phyloP scores from a whole-genome alignment of 2,797 vertebrate species.

The Epinephelus awoara region DNA sequence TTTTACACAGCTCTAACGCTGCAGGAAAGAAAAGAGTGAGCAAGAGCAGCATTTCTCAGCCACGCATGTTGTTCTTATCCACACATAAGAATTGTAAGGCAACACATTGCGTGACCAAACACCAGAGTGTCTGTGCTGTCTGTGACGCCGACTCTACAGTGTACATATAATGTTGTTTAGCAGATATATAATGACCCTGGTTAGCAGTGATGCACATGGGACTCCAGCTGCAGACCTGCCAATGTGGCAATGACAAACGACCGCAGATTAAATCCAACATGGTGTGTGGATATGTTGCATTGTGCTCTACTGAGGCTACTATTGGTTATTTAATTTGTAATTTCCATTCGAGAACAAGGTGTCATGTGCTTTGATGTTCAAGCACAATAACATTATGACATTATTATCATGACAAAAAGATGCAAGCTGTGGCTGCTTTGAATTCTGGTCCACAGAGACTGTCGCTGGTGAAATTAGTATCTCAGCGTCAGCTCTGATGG shows the following conservation, averaged over 20 bases:
- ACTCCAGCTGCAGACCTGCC: neutral
- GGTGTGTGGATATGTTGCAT: neutral
- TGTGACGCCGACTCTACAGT: neutral
- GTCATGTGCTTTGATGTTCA: slow-evolving; percentile 27
- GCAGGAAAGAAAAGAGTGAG: neutral
- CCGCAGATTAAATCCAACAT: slow-evolving; percentile 28
- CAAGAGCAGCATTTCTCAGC: neutral
- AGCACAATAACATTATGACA: slow-evolving; percentile 25
- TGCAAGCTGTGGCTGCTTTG: slow-evolving; percentile 26
- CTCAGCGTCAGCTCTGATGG: slow-evolving; percentile 19
- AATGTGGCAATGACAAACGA: slow-evolving; percentile 23
- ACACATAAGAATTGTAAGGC: neutral
- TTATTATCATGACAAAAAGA: slow-evolving; percentile 38
- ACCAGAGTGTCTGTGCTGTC: neutral
- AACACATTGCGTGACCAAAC: neutral
- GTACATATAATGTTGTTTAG: slow-evolving; percentile 8
- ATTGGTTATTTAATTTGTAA: slow-evolving; percentile 18
- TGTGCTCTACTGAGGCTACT: neutral
- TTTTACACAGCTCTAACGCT: slow-evolving; percentile 25
- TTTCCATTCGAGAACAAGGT: slow-evolving; percentile 14
- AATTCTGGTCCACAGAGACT: slow-evolving; percentile 22
- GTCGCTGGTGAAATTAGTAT: slow-evolving; percentile 18
- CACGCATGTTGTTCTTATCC: neutral
- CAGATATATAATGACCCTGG: neutral
- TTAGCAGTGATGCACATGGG: slow-evolving; percentile 8